Base-by-base conservation (phyloP, 2,888 invertebrate genomes). In the Chaetogeoica ovagalla region DNA sequence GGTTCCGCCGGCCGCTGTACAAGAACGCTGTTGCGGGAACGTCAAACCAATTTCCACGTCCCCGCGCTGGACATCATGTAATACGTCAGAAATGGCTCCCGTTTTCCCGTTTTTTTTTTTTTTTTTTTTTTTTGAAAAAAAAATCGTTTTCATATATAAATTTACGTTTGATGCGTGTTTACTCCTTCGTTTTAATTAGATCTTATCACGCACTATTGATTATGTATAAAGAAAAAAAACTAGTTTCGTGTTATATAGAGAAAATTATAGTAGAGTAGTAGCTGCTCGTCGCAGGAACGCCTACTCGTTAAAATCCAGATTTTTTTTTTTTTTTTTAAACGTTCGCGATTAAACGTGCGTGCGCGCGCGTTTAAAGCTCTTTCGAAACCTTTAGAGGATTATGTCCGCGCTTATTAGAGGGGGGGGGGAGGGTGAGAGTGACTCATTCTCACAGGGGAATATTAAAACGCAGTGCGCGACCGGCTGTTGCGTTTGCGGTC, bases 141-240 rank as follows among this genome's bases (percentile, higher is more conserved):
- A 30, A 69, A 30, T 30, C 4, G 1, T 30, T 30, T 30, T 30
- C 37, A 19, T 69, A 30, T 57, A 52, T 43, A 71, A 4, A 17
- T 23, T 11, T 65, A 74, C 19, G 55, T 65, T 74, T 74, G 63
- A 57, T 74, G 21, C 65, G 30, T 30, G 30, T 55, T 69, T 37
- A 13, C 30, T 63, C 9, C 43, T 9, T 9, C 15, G 8, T 70
- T 70, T 71, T 71, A 71, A 79, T 79, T 71, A 71, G 70, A 70
- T 62, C 71, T 60, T 63, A 79, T 71, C 79, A 79, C 79, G 71
- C 71, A 71, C 79, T 63, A 71, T 71, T 63, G 62, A 70, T 71
- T 63, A 63, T 30, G 4, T 30, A 30, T 30, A 30, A 2, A 30
- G 4, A 30, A 30, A 30, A 30, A 30, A 63, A 71, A 70, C 79